These are phyloP conservation scores for Acanthococcus lagerstroemiae DNA, from an alignment of 2,888 invertebrate genomes.

Conservation along the genomic window DNA sequence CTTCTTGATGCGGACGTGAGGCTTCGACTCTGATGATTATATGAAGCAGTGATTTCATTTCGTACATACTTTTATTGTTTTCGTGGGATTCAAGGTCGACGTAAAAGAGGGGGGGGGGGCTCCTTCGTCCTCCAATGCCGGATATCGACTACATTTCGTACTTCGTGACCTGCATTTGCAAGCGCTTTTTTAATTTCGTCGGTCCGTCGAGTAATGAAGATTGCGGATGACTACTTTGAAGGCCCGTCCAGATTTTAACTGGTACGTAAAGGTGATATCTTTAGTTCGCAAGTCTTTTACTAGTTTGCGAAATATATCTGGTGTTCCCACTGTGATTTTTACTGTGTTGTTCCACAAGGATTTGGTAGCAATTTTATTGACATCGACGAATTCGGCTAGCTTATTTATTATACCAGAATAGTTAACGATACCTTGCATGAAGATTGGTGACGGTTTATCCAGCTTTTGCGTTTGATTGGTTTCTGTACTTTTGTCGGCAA, in stretches of 20 bases:
- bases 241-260: neutral
- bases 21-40: too few relatives aligned
- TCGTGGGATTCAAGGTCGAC: neutral
- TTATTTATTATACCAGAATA: too few relatives aligned
- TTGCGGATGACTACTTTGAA: neutral
- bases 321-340: neutral
- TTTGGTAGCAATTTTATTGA: neutral
- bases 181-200: too few relatives aligned
- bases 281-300: neutral
- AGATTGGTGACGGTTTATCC: too few relatives aligned
- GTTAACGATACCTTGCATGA: too few relatives aligned
- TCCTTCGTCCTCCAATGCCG: neutral
- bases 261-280: neutral
- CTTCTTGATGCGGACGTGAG: neutral
- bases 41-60: neutral
- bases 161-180: neutral
- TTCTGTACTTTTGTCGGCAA: too few relatives aligned
- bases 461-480: too few relatives aligned
- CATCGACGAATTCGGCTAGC: neutral
- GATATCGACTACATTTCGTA: neutral
- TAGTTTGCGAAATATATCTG: neutral
- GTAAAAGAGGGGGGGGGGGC: neutral
- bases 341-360: neutral
- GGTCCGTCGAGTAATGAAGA: neutral
- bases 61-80: neutral